phyloP scores from a whole-genome alignment of 2,888 invertebrate species.

The Lasioglossum morio region DNA sequence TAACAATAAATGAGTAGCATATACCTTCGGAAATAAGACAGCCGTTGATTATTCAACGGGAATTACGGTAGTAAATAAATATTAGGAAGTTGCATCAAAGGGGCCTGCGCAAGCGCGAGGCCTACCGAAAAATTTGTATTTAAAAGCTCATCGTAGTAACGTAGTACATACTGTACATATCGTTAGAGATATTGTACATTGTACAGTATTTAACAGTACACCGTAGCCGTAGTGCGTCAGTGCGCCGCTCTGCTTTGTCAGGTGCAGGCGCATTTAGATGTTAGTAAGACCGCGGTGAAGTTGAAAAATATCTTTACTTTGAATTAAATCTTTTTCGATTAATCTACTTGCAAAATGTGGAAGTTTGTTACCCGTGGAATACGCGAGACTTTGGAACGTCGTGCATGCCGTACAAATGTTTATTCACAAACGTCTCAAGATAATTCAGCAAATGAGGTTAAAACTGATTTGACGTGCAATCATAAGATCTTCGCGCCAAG shows the following conservation, averaged over 20 bases:
- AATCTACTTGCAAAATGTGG: constrained; percentile 75
- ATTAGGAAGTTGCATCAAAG: not conserved
- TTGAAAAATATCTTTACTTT: not conserved
- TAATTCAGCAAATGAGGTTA: constrained; percentile 72
- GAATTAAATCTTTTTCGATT: constrained; percentile 13
- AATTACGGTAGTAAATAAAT: not conserved
- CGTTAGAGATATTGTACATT: too few relatives aligned
- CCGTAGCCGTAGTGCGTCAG: constrained; percentile 14
- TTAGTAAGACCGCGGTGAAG: not conserved
- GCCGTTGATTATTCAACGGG: too few relatives aligned
- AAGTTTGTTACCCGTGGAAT: constrained; percentile 80
- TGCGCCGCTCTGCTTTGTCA: constrained; percentile 43
- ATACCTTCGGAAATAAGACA: too few relatives aligned
- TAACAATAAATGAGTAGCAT: too few relatives aligned
- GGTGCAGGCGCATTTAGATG: constrained; percentile 32
- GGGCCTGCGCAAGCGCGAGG: not conserved
- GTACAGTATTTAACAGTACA: too few relatives aligned
- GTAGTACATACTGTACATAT: too few relatives aligned
- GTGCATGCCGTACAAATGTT: constrained; percentile 78
- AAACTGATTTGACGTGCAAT: constrained; percentile 62
- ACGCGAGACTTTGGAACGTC: constrained; percentile 79
- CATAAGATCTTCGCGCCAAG: constrained; percentile 71
- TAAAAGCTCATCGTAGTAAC: not conserved
- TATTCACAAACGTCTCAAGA: constrained; percentile 78
- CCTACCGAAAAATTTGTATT: not conserved